Conservation (phyloP, 2,888 invertebrate genomes). For the Lasioglossum villosulum region DNA sequence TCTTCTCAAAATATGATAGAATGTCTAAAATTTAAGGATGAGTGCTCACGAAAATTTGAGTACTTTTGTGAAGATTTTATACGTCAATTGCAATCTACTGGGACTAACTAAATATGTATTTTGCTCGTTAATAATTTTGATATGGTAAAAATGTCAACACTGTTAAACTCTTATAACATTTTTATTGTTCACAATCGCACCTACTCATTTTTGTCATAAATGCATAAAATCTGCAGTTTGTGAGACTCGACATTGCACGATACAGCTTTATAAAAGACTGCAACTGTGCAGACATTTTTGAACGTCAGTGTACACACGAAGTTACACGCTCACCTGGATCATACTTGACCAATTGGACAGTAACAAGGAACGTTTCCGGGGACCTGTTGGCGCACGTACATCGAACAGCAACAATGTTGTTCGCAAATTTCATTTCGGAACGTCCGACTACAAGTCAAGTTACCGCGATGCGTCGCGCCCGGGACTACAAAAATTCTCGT, state of each 20-base stretch:
- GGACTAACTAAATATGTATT: no score
- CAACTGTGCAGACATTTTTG: neutral
- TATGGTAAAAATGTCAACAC: no score
- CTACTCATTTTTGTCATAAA: no score
- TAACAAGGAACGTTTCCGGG: slow-evolving; percentile 11
- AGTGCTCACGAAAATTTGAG: neutral
- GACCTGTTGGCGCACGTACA: slow-evolving; percentile 38
- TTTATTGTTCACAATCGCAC: neutral
- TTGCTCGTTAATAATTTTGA: no score
- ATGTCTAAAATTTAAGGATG: neutral
- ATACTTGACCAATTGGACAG: slow-evolving; percentile 19
- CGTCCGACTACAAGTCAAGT: neutral
- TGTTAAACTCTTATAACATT: no score
- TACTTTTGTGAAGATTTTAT: neutral
- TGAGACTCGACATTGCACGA: neutral
- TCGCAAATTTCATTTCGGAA: slow-evolving; percentile 32
- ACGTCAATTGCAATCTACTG: no score
- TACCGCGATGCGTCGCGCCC: neutral
- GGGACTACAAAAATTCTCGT: neutral
- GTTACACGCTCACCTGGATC: neutral
- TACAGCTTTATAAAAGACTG: neutral
- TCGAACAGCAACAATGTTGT: slow-evolving; percentile 25
- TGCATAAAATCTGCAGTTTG: no score
- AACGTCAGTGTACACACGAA: neutral
- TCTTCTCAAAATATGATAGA: neutral